These are phyloP conservation scores for Gryllus longicercus DNA, from an alignment of 2,888 invertebrate genomes.

Conservation along the genomic window DNA sequence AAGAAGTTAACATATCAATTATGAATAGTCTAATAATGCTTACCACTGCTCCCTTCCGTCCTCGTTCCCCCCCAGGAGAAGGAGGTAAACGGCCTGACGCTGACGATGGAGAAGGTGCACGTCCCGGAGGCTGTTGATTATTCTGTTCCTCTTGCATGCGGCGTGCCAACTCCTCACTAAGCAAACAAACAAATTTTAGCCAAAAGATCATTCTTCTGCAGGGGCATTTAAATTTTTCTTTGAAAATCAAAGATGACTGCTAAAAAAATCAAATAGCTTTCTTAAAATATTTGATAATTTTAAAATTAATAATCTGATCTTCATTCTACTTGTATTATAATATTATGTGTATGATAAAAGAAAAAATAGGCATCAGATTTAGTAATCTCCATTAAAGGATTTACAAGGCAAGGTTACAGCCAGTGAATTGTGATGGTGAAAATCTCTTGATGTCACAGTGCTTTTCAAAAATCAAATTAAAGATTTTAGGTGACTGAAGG, in stretches of 20 bases:
- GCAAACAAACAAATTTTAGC: neutral
- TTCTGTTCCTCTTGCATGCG: slow-evolving; percentile 48
- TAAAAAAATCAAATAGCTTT: too few species aligned
- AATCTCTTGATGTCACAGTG: too few species aligned
- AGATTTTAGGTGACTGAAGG: too few species aligned
- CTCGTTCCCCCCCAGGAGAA: neutral
- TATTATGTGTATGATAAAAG: slow-evolving; percentile 18
- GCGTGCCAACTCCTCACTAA: slow-evolving; percentile 49
- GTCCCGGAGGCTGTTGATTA: slow-evolving; percentile 37
- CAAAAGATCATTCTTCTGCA: neutral
- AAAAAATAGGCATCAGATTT: slow-evolving; percentile 1
- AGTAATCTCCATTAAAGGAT: neutral
- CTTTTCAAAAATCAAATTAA: too few species aligned
- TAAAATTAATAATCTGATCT: too few species aligned
- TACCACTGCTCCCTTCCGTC: neutral
- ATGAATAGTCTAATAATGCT: neutral
- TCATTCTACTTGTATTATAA: too few species aligned
- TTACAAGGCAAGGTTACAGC: too few species aligned
- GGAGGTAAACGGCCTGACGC: slow-evolving; percentile 18
- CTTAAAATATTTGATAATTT: too few species aligned
- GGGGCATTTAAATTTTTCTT: too few species aligned
- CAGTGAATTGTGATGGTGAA: too few species aligned
- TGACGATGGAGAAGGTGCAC: slow-evolving; percentile 33
- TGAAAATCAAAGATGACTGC: too few species aligned
- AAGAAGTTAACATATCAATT: too few species aligned